Base-by-base conservation (phyloP, 2,888 invertebrate species). In the Drosophila ochracea region DNA sequence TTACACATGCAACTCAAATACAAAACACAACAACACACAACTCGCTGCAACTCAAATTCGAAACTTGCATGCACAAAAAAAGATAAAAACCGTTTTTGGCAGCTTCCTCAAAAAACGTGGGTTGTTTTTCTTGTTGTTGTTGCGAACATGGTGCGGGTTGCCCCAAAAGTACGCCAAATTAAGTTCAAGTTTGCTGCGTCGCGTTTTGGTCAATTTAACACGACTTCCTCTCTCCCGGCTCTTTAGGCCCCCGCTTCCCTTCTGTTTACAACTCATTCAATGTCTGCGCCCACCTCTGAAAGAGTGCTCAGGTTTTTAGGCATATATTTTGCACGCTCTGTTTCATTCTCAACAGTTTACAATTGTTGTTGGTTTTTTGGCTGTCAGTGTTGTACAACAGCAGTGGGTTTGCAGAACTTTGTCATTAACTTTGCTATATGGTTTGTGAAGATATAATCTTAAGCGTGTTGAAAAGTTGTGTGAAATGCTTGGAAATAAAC, bases 161-260 rank as follows among this genome's bases (percentile, higher is more conserved):
- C 80, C 71, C 69, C 55, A 76, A 82, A 25, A 80, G 68, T 68
- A 64, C 67, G 65, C 59, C 65, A 54, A 81, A 77, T 78, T 74
- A 76, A 83, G 85, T 83, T 87, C 88, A 87, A 81, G 85, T 85
- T 83, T 80, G 80, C 66, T 73, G 80, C 77, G 77, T 77, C 70
- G 77, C 80, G 80, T 77, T 83, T 87, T 76, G 84, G 83, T 81
- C 88, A 85, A 85, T 85, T 85, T 85, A 84, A 84, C 84, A 80
- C 70, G 67, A 43, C 53, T 72, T 64, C 43, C 65, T 4, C 16
- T 4, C 10, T 19, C 30, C 0, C 16, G 33, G 4, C 47, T 50
- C 6, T 7, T 11, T 35, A 1, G 35, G 35, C 13, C 13, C 16
- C 13, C n/a, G 1, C 16, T 9, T 16, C 5, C 2, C 21, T n/a